Evolutionary conservation across 2,888 invertebrate genomes (phyloP).

Genomic region (Orthosia gracilis): DNA sequence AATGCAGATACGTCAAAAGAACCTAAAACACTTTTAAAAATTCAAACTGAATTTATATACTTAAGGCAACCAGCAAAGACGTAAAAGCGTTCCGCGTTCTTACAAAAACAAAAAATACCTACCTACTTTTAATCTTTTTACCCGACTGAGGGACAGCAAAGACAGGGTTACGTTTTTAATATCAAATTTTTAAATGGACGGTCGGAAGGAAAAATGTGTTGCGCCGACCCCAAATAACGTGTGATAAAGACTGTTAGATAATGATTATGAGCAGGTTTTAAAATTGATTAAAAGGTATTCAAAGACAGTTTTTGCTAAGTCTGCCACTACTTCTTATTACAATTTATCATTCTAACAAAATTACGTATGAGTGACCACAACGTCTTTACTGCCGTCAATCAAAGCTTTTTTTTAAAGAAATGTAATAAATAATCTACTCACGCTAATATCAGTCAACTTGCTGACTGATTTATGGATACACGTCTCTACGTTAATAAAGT

Average conservation of each 20-base stretch:
- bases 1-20: too few species aligned
- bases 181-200: too few species aligned
- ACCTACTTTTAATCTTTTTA: too few species aligned
- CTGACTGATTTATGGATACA: conserved; percentile 37
- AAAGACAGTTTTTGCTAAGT: background rate
- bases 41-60: too few species aligned
- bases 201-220: too few species aligned
- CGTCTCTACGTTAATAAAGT: conserved; percentile 16
- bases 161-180: too few species aligned
- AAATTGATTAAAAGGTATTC: background rate
- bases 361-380: conserved; percentile 14
- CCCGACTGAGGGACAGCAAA: too few species aligned
- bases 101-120: too few species aligned
- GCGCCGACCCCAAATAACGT: too few species aligned
- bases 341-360: background rate
- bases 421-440: conserved; percentile 11
- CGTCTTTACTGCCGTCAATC: conserved; percentile 10
- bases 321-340: background rate
- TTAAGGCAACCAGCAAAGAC: background rate
- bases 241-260: too few species aligned
- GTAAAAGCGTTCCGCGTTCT: background rate
- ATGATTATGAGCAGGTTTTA: background rate
- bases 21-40: too few species aligned
- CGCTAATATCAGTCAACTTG: conserved; percentile 9
- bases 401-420: conserved; percentile 15